Conservation (phyloP, 2,797 vertebrate species). For the Trachops cirrhosus region DNA sequence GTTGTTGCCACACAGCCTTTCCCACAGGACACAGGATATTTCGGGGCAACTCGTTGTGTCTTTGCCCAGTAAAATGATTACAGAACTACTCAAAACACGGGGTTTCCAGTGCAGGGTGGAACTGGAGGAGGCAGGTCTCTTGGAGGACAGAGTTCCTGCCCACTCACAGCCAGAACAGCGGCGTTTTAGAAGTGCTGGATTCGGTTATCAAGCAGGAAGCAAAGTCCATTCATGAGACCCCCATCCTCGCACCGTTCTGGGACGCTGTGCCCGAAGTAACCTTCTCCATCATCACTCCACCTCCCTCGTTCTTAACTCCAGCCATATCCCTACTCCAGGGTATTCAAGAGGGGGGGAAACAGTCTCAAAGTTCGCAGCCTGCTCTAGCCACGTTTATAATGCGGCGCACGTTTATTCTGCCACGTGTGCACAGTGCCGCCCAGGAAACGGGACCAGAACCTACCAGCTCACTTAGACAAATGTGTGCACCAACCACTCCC, state of each 20-base stretch:
- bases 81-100: not conserved
- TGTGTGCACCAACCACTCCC: not conserved
- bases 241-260: not conserved
- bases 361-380: not conserved
- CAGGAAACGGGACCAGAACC: not conserved
- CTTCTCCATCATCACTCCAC: not conserved
- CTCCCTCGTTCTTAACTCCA: not conserved
- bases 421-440: not conserved
- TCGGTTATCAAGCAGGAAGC: not conserved
- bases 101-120: not conserved
- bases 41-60: not conserved
- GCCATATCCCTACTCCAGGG: not conserved
- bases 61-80: not conserved
- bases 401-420: not conserved
- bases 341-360: not conserved
- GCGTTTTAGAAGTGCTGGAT: not conserved
- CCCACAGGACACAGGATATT: not conserved
- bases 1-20: not conserved
- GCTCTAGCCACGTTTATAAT: not conserved
- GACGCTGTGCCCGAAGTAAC: not conserved
- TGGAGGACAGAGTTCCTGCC: not conserved
- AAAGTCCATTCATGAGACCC: not conserved
- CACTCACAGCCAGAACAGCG: not conserved
- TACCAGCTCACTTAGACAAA: not conserved
- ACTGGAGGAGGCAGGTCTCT: not conserved